Evolutionary conservation across 30 jellyfish, hydroid and myxozoan genomes (phyloP).

Genomic region (Sanderia malayensis): DNA sequence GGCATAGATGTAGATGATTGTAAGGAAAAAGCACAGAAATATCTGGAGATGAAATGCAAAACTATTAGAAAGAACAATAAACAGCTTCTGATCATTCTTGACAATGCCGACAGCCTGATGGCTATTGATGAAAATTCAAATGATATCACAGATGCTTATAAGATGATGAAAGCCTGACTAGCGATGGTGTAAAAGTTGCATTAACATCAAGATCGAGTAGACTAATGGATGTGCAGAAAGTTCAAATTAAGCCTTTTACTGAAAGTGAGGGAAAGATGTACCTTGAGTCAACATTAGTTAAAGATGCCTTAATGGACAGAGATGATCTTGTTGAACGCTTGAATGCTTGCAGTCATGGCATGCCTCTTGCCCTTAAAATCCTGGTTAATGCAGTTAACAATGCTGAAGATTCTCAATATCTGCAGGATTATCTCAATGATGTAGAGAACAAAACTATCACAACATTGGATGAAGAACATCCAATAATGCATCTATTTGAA

Average conservation of each 20-base stretch:
- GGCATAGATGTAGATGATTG: background rate
- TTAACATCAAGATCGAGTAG: conserved; percentile 5
- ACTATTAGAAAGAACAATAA: background rate
- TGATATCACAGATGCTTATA: background rate
- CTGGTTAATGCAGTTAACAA: background rate
- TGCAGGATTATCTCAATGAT: background rate
- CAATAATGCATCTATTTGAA: conserved; percentile 9
- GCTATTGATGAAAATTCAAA: background rate
- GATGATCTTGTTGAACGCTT: background rate
- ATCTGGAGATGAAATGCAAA: background rate
- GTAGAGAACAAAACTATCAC: background rate
- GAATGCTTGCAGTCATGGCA: conserved; percentile 6
- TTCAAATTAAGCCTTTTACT: background rate
- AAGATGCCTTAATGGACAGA: background rate
- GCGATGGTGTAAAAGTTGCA: background rate
- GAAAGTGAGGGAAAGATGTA: background rate
- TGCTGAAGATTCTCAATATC: background rate
- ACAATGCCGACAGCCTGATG: conserved; percentile 2
- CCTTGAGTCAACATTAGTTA: background rate
- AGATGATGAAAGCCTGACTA: background rate
- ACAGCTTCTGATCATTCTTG: background rate
- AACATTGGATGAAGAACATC: conserved; percentile 12
- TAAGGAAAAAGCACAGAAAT: background rate
- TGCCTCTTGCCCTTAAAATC: conserved; percentile 13
- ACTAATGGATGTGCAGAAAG: background rate